Percentiles rank a stretch among this genome's conserved stretches.
These are phyloP conservation scores for Ochropleura leucogaster DNA, from an alignment of 2,888 invertebrate genomes.

Conservation along the genomic window DNA sequence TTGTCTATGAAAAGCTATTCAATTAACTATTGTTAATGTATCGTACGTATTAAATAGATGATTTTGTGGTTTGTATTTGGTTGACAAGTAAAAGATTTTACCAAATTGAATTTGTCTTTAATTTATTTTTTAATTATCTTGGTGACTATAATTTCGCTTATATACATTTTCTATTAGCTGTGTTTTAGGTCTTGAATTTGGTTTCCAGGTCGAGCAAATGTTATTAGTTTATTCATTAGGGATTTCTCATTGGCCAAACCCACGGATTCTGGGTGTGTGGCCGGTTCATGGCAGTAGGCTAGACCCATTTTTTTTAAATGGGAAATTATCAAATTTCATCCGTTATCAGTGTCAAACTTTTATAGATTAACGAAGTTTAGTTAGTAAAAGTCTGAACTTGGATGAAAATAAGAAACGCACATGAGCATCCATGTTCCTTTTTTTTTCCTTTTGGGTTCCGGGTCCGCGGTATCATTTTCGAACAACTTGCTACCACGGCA, in stretches of 20 bases:
- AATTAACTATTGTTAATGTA: not conserved
- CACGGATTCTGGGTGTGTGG: not conserved
- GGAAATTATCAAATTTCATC: too few species aligned
- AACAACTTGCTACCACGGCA: too few species aligned
- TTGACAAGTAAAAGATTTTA: not conserved
- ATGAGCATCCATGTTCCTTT: too few species aligned
- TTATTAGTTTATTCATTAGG: not conserved
- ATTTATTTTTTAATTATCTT: not conserved
- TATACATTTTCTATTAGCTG: not conserved
- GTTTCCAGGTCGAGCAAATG: not conserved
- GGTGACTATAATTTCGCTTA: not conserved
- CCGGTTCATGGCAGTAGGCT: not conserved
- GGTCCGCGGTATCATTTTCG: too few species aligned
- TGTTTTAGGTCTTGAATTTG: not conserved
- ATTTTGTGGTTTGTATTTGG: not conserved
- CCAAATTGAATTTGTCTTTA: not conserved
- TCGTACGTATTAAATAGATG: not conserved
- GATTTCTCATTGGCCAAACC: not conserved
- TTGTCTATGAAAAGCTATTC: not conserved
- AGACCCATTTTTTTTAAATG: not conserved
- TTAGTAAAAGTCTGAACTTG: too few species aligned
- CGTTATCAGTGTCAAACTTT: too few species aligned
- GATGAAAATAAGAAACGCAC: too few species aligned
- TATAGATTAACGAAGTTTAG: too few species aligned
- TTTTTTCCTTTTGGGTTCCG: too few species aligned